Base-by-base conservation (phyloP, 2,113 vertebrate species). In the Tamias sibiricus region DNA sequence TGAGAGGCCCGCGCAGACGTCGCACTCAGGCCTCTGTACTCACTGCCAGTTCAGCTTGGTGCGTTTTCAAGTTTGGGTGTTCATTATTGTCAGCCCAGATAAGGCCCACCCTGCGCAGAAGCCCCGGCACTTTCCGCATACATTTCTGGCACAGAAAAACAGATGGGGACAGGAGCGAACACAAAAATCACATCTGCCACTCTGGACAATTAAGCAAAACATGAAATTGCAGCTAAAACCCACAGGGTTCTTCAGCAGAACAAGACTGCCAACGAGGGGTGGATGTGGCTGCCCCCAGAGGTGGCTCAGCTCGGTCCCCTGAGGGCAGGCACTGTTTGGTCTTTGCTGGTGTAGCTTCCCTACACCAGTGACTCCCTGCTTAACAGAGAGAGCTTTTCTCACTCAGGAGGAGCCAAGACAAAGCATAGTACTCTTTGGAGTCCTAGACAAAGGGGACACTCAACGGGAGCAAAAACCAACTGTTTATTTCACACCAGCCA, bases 191-290 rank as follows among this genome's bases (percentile, higher is more conserved):
- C 90, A 95, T 87, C 95, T 97, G 96, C 96, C 80, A 92, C 87
- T 95, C 96, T 83, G 92, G 96, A 97, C 96, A 92, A 93, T 96
- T 92, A 95, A 97, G 94, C 81, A 93, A 94, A 93, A 95, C 95
- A 87, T 93, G 96, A 91, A 96, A 95, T 42, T 87, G 74, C 92
- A 84, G 90, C 69, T 52, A 62, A 94, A 95, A 94, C 93, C 82
- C 83, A 91, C 49, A 62, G 91, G 37, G 88, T 85, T 87, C 96
- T 96, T 87, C 94, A 94, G 79, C 85, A 96, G 94, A 97, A 95
- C 96, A 94, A 74, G 94, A 77, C 91, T 95, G 96, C 85, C 49
- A 59, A 83, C 80, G 90, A 96, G 62, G 80, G 28, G 66, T 2
- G 83, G 16, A 6, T 69, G 47, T 86, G 69, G 17, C 62, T 94